Base-by-base conservation (phyloP, 2,797 vertebrate genomes). In the Phoebastria nigripes region DNA sequence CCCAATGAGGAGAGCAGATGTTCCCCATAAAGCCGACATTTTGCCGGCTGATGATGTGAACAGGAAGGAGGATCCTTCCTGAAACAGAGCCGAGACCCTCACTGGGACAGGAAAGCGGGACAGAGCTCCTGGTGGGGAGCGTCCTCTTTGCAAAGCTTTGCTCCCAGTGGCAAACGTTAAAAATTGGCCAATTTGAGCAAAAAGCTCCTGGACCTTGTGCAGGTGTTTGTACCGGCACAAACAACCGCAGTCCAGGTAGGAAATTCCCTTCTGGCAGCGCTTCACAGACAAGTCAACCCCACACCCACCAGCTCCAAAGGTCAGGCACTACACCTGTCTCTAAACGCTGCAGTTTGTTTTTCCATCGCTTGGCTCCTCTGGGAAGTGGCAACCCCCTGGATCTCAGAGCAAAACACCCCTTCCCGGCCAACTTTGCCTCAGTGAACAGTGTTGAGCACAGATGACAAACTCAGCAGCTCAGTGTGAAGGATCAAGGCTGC, bases 361-460 rank as follows among this genome's bases (percentile, higher is more conserved):
- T 28, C 82, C 66, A 46, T 17, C 7, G 1, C 35, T 5, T 2
- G 1, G 56, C 51, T 85, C n/a, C 62, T 13, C 46, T 2, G 35
- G 63, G 52, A 51, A 62, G 54, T 0, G 8, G 56, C 1, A 9
- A 22, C 26, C 67, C 28, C 47, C 56, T 1, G 5, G 28, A 37
- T 29, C 39, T 15, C 12, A 1, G 11, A 31, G 61, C 29, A 44
- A 6, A 54, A 24, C n/a, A 6, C 3, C 41, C 55, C 41, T 6
- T 49, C 28, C 42, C 1, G 0, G 31, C 29, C 4, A 1, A 5
- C 28, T 16, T 20, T 2, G 5, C 59, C 74, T 6, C 20, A 3
- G 20, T 0, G 4, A 33, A 29, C 58, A 11, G 31, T 0, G 8
- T 6, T 2, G 1, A 29, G 49, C 55, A 49, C 9, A 19, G 62